Conservation (phyloP, 1,140 invertebrate species). For the Artemia franciscana region DNA sequence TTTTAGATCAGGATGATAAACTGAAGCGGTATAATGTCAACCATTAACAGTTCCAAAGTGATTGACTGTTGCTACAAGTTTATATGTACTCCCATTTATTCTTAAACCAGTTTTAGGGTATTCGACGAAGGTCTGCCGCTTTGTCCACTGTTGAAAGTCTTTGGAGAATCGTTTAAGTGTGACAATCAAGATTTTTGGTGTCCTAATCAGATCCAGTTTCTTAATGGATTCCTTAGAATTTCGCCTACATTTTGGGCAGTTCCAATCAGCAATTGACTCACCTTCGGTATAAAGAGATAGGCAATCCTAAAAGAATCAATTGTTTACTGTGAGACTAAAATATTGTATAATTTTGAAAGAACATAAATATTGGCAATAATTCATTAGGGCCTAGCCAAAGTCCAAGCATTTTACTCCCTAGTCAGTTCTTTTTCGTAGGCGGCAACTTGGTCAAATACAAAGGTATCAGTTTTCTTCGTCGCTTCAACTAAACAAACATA, state of each 20-base stretch:
- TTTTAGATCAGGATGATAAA: conserved; percentile 21
- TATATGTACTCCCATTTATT: conserved; percentile 23
- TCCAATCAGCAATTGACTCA: conserved; percentile 61
- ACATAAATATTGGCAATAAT: too few relatives aligned
- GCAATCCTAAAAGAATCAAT: conserved; percentile 37
- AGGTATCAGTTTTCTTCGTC: too few relatives aligned
- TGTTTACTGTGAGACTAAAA: too few relatives aligned
- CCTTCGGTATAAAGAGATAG: conserved; percentile 49
- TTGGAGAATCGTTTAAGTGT: conserved; percentile 52
- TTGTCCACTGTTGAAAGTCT: conserved; percentile 25
- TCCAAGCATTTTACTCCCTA: too few relatives aligned
- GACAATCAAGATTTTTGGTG: conserved; percentile 68
- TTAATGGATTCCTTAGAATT: conserved; percentile 53
- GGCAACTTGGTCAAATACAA: too few relatives aligned
- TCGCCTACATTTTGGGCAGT: conserved; percentile 64
- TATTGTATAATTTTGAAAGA: too few relatives aligned
- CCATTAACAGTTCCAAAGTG: conserved; percentile 75
- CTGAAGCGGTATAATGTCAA: conserved; percentile 62
- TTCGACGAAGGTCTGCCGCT: conserved; percentile 66
- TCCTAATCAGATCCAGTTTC: conserved; percentile 66
- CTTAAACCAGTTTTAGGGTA: conserved; percentile 52
- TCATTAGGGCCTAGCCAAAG: too few relatives aligned
- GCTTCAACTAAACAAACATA: too few relatives aligned
- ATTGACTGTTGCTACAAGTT: conserved; percentile 63
- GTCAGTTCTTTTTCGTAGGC: too few relatives aligned